Percentiles rank a stretch among this genome's conserved stretches.
These are phyloP conservation scores for Sarcophaga peregrina DNA, from an alignment of 1,140 invertebrate species.

Conservation along the genomic window DNA sequence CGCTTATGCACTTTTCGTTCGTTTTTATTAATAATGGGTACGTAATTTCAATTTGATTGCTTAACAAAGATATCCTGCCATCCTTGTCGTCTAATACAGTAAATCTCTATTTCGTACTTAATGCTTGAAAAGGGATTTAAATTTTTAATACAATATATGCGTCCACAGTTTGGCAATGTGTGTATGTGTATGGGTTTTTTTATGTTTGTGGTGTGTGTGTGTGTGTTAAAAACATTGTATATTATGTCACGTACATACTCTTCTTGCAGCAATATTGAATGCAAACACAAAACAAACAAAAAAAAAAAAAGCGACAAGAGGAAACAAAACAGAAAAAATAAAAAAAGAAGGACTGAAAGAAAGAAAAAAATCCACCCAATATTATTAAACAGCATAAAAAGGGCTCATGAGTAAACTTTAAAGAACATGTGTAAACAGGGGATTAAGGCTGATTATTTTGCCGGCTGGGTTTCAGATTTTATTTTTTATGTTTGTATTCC, in stretches of 20 bases:
- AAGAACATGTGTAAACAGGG: conserved; percentile 21
- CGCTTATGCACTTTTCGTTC: too few relatives aligned
- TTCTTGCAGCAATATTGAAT: too few relatives aligned
- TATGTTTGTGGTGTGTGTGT: too few relatives aligned
- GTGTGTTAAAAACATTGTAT: neutral
- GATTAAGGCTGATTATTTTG: conserved; percentile 18
- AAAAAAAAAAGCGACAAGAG: too few relatives aligned
- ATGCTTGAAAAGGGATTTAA: neutral
- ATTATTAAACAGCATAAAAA: neutral
- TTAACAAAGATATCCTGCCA: conserved; percentile 8
- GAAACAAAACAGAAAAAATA: too few relatives aligned
- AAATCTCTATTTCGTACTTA: neutral
- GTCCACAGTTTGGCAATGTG: neutral
- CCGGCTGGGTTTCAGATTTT: conserved; percentile 10
- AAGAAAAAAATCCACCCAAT: neutral
- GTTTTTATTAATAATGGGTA: neutral
- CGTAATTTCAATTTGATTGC: conserved; percentile 25
- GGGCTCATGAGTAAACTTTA: conserved; percentile 9
- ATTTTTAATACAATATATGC: too few relatives aligned
- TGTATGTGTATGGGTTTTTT: too few relatives aligned
- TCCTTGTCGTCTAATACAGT: neutral
- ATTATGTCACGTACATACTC: neutral
- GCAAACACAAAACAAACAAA: too few relatives aligned
- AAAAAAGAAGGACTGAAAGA: neutral
- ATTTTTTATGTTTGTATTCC: neutral